A percentile compares a stretch with the other conserved stretches of the same genome.
phyloP scores from a whole-genome alignment of 2,888 invertebrate species.

The Molanna angustata region DNA sequence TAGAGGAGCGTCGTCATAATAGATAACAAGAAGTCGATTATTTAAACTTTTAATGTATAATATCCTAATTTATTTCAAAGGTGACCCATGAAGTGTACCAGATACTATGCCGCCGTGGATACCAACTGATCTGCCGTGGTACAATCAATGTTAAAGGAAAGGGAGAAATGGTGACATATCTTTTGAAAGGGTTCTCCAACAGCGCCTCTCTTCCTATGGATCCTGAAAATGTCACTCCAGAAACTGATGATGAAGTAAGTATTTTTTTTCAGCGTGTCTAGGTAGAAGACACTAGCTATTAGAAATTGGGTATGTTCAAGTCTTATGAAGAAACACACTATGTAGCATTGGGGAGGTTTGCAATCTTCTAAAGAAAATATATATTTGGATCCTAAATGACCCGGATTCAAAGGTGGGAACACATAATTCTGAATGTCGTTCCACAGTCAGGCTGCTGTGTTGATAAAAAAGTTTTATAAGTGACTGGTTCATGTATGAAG shows the following conservation, averaged over 20 bases:
- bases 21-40: too few relatives aligned
- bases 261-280: too few relatives aligned
- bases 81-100: slow-evolving; percentile 87
- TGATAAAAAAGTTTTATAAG: too few relatives aligned
- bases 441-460: too few relatives aligned
- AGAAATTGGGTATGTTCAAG: neutral
- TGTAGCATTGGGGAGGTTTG: neutral
- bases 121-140: slow-evolving; percentile 80
- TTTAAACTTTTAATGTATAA: too few relatives aligned
- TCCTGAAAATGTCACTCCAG: slow-evolving; percentile 5
- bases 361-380: neutral
- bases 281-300: too few relatives aligned
- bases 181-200: slow-evolving; percentile 56
- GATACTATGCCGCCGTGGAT: slow-evolving; percentile 74
- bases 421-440: too few relatives aligned
- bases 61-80: slow-evolving; percentile 55
- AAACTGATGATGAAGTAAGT: slow-evolving; percentile 10
- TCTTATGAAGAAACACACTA: neutral
- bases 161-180: slow-evolving; percentile 91
- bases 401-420: too few relatives aligned
- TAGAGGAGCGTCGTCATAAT: too few relatives aligned
- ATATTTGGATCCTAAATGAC: too few relatives aligned
- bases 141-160: slow-evolving; percentile 91
- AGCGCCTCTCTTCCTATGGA: neutral
- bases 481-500: too few relatives aligned